Conservation (phyloP, 2,113 vertebrate species). For the Vulpes ferrilata region DNA sequence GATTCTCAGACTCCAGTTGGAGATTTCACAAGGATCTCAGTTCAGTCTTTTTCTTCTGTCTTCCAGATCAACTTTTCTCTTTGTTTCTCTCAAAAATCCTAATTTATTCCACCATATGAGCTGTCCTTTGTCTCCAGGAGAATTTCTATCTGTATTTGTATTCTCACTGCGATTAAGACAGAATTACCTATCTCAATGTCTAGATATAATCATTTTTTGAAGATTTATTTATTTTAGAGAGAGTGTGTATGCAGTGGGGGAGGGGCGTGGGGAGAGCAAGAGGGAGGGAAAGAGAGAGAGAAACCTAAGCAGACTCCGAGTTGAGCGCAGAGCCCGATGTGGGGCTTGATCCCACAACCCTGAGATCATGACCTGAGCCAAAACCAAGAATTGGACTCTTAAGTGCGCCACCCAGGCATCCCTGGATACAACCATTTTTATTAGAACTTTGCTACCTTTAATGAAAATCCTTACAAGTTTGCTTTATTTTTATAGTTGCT, state of each 20-base stretch:
- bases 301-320: background rate
- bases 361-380: background rate
- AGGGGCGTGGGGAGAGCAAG: accelerated
- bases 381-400: background rate
- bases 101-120: background rate
- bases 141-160: background rate
- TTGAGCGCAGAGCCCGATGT: background rate
- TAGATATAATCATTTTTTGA: background rate
- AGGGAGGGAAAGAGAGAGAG: background rate
- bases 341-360: background rate
- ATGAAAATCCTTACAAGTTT: background rate
- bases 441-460: background rate
- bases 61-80: background rate
- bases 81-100: background rate
- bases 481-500: background rate
- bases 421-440: background rate
- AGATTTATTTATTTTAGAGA: background rate
- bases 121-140: background rate
- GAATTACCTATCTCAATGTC: background rate
- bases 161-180: background rate
- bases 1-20: background rate
- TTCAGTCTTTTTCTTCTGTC: background rate
- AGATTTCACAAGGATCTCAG: background rate
- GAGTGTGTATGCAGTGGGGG: background rate
- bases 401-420: background rate